Evolutionary conservation across 2,888 invertebrate species (phyloP).

Genomic region (Acleris cristana): DNA sequence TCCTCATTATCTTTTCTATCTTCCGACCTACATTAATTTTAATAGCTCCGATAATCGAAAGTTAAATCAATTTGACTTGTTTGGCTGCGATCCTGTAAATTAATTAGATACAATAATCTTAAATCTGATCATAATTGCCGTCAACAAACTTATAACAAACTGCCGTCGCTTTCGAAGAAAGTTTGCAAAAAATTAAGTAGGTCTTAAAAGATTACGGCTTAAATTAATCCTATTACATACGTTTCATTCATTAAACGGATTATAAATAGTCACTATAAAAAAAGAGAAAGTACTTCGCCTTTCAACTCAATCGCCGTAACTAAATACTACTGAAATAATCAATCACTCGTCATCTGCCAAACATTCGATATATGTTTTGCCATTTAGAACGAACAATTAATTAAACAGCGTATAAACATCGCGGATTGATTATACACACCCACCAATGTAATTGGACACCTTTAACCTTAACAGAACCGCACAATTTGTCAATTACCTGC

Average conservation of each 20-base stretch:
- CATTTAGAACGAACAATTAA: slow-evolving; percentile 40
- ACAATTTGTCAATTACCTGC: background rate
- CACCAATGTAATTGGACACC: slow-evolving; percentile 18
- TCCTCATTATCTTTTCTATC: no score
- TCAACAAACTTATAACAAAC: background rate
- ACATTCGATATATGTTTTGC: slow-evolving; percentile 38
- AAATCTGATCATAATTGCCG: no score
- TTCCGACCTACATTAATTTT: no score
- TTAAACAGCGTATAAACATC: slow-evolving; percentile 36
- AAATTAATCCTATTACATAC: slow-evolving; percentile 31
- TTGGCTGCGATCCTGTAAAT: background rate
- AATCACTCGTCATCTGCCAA: slow-evolving; percentile 33
- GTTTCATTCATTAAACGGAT: slow-evolving; percentile 33
- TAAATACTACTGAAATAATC: slow-evolving; percentile 31
- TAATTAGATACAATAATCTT: background rate
- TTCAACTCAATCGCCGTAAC: slow-evolving; percentile 35
- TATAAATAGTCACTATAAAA: slow-evolving; percentile 23
- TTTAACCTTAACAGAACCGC: slow-evolving; percentile 6
- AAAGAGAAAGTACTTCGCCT: slow-evolving; percentile 40
- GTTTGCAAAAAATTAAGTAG: slow-evolving; percentile 12
- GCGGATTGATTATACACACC: slow-evolving; percentile 33
- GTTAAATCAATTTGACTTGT: no score
- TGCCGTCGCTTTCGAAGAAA: slow-evolving; percentile 11
- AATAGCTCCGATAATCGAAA: no score
- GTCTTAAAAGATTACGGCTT: slow-evolving; percentile 12